A percentile compares a stretch with the other conserved stretches of the same genome.
phyloP scores from a whole-genome alignment of 2,113 vertebrate genomes.

The Ceratotherium simum region DNA sequence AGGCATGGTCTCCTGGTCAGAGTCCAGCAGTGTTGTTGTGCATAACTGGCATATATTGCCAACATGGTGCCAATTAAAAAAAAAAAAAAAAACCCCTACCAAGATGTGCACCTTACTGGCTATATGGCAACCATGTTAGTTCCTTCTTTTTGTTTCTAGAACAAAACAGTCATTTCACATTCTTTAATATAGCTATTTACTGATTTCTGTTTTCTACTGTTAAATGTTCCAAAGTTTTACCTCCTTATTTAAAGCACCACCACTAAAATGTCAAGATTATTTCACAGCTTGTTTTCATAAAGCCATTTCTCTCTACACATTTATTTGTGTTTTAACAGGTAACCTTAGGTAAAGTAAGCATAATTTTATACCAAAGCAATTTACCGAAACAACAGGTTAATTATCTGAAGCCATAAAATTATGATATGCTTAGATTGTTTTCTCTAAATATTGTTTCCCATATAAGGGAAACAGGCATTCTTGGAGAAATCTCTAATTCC shows the following conservation, averaged over 20 bases:
- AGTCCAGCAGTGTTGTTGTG: not conserved
- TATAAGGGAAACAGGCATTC: not conserved
- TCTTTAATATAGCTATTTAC: not conserved
- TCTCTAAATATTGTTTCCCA: not conserved
- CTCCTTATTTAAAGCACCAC: not conserved
- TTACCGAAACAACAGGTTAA: not conserved
- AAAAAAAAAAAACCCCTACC: not conserved
- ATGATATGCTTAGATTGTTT: not conserved
- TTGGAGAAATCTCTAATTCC: not conserved
- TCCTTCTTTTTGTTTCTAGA: not conserved
- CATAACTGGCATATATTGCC: rapidly evolving
- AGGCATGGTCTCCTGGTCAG: not conserved
- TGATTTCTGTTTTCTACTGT: conserved; percentile 15
- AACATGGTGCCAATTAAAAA: not conserved
- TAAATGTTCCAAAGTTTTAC: not conserved
- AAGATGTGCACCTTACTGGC: not conserved
- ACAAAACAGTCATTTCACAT: not conserved
- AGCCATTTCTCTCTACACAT: not conserved
- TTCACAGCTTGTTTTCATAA: not conserved
- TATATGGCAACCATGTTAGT: not conserved
- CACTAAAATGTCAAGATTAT: not conserved
- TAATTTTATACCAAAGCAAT: conserved; percentile 17
- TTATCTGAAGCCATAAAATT: not conserved
- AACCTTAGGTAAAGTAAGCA: not conserved
- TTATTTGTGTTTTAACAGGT: not conserved